These are phyloP conservation scores for Hyperoplus lanceolatus DNA, from an alignment of 2,797 vertebrate genomes.

Conservation along the genomic window DNA sequence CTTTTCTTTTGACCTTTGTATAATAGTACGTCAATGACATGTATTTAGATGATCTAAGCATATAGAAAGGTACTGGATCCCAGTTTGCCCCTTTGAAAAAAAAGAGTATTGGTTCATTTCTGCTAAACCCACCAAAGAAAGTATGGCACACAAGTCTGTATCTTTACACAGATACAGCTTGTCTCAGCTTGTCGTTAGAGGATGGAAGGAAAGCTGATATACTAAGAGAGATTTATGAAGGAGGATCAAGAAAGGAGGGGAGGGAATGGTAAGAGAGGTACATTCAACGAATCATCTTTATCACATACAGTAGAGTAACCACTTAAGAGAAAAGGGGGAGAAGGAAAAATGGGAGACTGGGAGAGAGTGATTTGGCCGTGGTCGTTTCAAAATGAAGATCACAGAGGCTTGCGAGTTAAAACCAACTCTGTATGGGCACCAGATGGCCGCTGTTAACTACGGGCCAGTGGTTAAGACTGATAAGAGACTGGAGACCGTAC, in stretches of 20 bases:
- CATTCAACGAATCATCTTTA: not conserved
- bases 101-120: slow-evolving; percentile 7
- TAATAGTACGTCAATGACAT: not conserved
- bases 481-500: slow-evolving; percentile 78
- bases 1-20: not conserved
- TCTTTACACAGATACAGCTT: slow-evolving; percentile 5
- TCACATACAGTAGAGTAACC: not conserved
- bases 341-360: slow-evolving; percentile 13
- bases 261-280: not conserved
- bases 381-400: slow-evolving; percentile 43
- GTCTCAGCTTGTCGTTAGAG: slow-evolving; percentile 17
- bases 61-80: no score
- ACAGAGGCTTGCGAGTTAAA: slow-evolving; percentile 50
- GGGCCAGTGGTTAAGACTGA: slow-evolving; percentile 78
- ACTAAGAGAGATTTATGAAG: slow-evolving; percentile 10
- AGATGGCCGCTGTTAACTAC: slow-evolving; percentile 77
- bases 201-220: slow-evolving; percentile 18
- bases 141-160: slow-evolving; percentile 5
- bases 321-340: not conserved
- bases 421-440: slow-evolving; percentile 64
- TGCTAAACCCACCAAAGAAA: slow-evolving; percentile 9
- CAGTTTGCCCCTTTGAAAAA: slow-evolving; percentile 2
- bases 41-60: not conserved
- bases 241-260: not conserved
- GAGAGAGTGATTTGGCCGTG: slow-evolving; percentile 32